These are phyloP conservation scores for Ormyrus rosae DNA, from an alignment of 2,888 invertebrate genomes.

Conservation along the genomic window DNA sequence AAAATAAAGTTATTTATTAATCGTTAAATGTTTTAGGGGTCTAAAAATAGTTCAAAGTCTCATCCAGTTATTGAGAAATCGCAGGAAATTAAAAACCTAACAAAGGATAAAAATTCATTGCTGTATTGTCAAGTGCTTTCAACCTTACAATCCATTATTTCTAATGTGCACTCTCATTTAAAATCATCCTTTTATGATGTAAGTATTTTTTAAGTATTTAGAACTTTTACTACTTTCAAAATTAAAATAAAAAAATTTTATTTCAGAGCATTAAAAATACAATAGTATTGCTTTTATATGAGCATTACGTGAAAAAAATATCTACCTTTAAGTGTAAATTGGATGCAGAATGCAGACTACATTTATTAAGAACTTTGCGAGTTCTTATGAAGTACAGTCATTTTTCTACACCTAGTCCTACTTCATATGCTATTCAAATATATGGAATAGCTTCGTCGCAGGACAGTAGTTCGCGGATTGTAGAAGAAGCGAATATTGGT, in stretches of 20 bases:
- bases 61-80: constrained; percentile 66
- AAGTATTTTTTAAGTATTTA: constrained; percentile 30
- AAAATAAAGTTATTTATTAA: background rate
- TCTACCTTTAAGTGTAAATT: constrained; percentile 62
- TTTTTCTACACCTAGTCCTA: constrained; percentile 63
- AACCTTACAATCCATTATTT: constrained; percentile 66
- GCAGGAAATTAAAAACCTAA: constrained; percentile 65
- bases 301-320: constrained; percentile 63
- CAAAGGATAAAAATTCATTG: constrained; percentile 62
- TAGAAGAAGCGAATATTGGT: constrained; percentile 65
- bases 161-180: constrained; percentile 62
- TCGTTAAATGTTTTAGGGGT: constrained; percentile 18
- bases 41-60: constrained; percentile 61
- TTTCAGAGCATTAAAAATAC: constrained; percentile 65
- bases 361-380: constrained; percentile 66
- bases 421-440: constrained; percentile 68
- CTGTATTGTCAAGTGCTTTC: constrained; percentile 65
- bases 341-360: constrained; percentile 63
- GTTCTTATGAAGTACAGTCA: constrained; percentile 67
- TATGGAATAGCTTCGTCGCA: constrained; percentile 65
- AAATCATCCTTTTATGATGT: constrained; percentile 67
- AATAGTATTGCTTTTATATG: constrained; percentile 64
- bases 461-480: constrained; percentile 63
- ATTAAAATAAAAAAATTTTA: constrained; percentile 9
- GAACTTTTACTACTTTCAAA: constrained; percentile 2